Conservation (phyloP, 2,797 vertebrate species). For the Acipenser oxyrinchus region DNA sequence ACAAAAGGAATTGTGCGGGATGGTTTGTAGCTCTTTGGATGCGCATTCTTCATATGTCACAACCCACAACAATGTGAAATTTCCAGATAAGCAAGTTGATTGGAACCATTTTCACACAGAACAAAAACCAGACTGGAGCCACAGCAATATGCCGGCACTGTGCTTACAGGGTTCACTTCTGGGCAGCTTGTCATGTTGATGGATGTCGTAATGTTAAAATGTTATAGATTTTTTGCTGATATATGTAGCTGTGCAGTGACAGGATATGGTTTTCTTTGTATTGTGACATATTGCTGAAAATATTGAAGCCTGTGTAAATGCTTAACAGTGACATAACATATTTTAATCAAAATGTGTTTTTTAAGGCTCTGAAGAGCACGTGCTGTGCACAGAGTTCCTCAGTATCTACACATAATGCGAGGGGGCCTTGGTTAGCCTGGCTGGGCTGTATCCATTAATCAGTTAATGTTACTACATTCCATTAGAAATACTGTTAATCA, state of each 20-base stretch:
- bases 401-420: neutral
- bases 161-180: conserved; percentile 35
- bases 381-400: neutral
- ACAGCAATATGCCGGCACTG: conserved; percentile 2
- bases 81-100: conserved; percentile 19
- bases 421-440: neutral
- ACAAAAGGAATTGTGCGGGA: neutral
- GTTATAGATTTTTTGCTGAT: conserved; percentile 43
- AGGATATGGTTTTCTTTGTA: conserved; percentile 24
- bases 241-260: conserved; percentile 21
- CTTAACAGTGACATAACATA: conserved; percentile 18
- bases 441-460: neutral
- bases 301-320: conserved; percentile 22
- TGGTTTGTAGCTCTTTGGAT: neutral
- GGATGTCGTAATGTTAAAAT: conserved; percentile 39
- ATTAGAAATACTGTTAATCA: neutral
- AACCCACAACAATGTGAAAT: neutral
- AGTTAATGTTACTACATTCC: neutral
- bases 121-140: conserved; percentile 38
- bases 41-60: too few relatives aligned
- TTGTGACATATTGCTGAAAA: conserved; percentile 30
- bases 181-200: conserved; percentile 44
- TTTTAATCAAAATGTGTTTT: conserved; percentile 22
- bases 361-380: conserved; percentile 2
- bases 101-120: conserved; percentile 38